These are phyloP conservation scores for Cnemophilus loriae DNA, from an alignment of 2,113 vertebrate genomes.

Conservation along the genomic window DNA sequence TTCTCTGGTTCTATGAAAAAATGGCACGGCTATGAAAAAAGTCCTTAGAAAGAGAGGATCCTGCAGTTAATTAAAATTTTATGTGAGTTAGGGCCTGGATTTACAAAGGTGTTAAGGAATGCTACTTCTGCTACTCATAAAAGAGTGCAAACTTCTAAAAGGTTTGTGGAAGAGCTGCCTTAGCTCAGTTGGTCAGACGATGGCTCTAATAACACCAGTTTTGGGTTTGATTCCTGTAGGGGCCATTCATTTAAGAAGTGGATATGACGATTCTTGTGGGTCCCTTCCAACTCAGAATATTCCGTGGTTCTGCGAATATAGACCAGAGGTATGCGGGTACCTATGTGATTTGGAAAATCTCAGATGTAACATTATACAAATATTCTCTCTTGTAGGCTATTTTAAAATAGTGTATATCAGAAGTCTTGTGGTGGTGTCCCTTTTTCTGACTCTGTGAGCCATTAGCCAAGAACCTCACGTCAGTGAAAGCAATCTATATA, in stretches of 20 bases:
- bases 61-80: background rate
- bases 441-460: background rate
- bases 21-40: background rate
- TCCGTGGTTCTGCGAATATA: background rate
- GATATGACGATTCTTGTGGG: background rate
- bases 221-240: background rate
- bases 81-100: background rate
- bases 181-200: background rate
- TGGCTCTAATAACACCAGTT: background rate
- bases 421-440: background rate
- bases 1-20: background rate
- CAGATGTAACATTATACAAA: background rate
- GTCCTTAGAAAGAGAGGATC: background rate
- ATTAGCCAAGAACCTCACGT: background rate
- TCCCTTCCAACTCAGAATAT: background rate
- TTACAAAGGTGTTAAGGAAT: background rate
- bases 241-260: background rate
- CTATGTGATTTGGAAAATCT: background rate
- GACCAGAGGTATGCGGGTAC: accelerated
- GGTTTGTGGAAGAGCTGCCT: background rate
- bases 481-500: background rate
- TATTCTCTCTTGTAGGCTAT: background rate
- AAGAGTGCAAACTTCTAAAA: background rate
- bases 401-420: background rate
- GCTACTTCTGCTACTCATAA: background rate